phyloP scores from a whole-genome alignment of 2,113 vertebrate genomes.

The Pycnonotus jocosus region DNA sequence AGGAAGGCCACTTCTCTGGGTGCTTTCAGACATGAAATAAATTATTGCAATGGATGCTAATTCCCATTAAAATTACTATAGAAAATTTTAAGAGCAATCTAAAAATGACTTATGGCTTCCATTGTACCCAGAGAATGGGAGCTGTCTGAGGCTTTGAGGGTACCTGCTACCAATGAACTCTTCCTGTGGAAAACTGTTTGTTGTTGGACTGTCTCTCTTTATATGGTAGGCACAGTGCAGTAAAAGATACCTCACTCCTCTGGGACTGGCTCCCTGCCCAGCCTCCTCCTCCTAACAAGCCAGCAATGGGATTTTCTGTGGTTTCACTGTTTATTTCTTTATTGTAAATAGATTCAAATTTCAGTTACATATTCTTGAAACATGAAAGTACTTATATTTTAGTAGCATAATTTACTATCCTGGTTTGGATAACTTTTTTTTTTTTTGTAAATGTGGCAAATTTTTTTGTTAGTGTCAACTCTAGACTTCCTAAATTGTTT shows the following conservation, averaged over 20 bases:
- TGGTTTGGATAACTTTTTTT: neutral
- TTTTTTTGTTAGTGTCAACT: neutral
- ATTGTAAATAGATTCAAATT: neutral
- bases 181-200: neutral
- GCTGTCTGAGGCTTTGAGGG: neutral
- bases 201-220: neutral
- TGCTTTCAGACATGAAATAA: neutral
- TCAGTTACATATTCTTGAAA: neutral
- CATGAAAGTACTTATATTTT: neutral
- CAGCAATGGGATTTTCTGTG: too few relatives aligned
- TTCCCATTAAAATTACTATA: neutral
- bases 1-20: neutral
- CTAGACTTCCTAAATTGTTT: neutral
- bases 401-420: neutral
- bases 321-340: too few relatives aligned
- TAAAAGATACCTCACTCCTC: neutral
- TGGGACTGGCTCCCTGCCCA: conserved; percentile 1
- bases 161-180: neutral
- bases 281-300: too few relatives aligned
- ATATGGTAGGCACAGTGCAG: neutral
- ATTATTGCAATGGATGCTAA: neutral
- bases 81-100: neutral
- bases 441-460: neutral
- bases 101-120: neutral
- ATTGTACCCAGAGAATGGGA: neutral